phyloP scores from a whole-genome alignment of 2,113 vertebrate species.

The Phylloscopus whistleri region DNA sequence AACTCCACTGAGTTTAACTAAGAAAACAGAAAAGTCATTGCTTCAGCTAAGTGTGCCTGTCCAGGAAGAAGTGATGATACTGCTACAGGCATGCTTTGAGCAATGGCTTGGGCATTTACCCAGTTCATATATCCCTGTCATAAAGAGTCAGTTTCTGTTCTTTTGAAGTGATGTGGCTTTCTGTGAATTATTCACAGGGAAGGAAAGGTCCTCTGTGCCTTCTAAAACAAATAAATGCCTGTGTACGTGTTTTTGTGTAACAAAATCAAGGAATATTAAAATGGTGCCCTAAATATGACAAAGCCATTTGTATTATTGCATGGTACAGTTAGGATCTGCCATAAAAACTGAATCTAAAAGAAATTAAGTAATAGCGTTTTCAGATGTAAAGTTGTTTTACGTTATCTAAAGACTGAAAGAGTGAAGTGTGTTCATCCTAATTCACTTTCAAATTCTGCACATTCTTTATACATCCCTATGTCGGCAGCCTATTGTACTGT shows the following conservation, averaged over 20 bases:
- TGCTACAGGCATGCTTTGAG: conserved; percentile 65
- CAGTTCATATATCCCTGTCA: conserved; percentile 66
- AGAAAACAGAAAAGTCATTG: conserved; percentile 45
- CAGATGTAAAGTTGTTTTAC: background rate
- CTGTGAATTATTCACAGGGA: conserved; percentile 29
- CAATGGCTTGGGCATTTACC: conserved; percentile 59
- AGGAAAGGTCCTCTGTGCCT: conserved; percentile 3
- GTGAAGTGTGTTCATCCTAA: background rate
- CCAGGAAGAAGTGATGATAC: background rate
- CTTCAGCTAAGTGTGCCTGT: conserved; percentile 7
- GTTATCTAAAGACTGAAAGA: background rate
- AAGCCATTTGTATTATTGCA: background rate
- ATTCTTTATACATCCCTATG: background rate
- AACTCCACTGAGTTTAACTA: conserved; percentile 47
- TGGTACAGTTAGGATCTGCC: background rate
- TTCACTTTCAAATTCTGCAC: background rate
- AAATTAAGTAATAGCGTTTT: background rate
- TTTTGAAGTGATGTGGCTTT: conserved; percentile 50
- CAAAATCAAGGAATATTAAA: background rate
- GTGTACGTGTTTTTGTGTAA: background rate
- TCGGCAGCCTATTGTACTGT: background rate
- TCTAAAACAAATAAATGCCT: background rate
- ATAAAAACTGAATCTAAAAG: background rate
- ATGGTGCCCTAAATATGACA: background rate
- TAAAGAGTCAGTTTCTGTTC: conserved; percentile 47